A percentile compares a stretch with the other conserved stretches of the same genome.
phyloP scores from a whole-genome alignment of 2,113 vertebrate species.

The Sylvietta virens region DNA sequence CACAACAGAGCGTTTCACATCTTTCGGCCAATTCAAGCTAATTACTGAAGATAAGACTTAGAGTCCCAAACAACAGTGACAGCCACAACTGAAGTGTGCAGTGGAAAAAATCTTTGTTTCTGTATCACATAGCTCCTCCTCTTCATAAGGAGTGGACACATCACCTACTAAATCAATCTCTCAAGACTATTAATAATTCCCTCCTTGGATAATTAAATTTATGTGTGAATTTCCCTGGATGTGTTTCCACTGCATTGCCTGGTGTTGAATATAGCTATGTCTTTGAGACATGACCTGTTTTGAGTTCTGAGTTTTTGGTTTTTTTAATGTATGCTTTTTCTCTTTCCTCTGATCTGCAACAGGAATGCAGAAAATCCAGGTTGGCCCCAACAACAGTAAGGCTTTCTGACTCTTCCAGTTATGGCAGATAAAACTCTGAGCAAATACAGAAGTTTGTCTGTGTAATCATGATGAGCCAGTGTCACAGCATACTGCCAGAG shows the following conservation, averaged over 20 bases:
- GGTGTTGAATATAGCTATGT: not conserved
- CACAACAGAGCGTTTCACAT: not conserved
- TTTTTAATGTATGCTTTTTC: not conserved
- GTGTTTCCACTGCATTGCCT: not conserved
- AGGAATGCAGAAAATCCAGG: not conserved
- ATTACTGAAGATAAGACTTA: not conserved
- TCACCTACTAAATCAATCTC: not conserved
- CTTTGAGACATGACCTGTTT: not conserved
- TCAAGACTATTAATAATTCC: not conserved
- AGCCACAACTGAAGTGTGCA: not conserved
- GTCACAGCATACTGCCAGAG: not conserved
- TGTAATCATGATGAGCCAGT: not conserved
- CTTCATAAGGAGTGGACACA: not conserved
- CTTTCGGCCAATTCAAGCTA: not conserved
- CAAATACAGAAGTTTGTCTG: not conserved
- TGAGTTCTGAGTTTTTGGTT: rapidly evolving
- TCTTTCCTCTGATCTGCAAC: not conserved
- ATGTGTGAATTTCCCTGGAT: not conserved
- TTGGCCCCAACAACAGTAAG: not conserved
- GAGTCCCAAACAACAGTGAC: not conserved
- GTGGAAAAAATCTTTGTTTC: not conserved
- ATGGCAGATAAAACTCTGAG: not conserved
- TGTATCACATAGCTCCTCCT: rapidly evolving
- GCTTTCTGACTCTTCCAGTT: not conserved
- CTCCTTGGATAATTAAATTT: not conserved